phyloP scores from a whole-genome alignment of 2,888 invertebrate species.

The Alsophila aescularia region DNA sequence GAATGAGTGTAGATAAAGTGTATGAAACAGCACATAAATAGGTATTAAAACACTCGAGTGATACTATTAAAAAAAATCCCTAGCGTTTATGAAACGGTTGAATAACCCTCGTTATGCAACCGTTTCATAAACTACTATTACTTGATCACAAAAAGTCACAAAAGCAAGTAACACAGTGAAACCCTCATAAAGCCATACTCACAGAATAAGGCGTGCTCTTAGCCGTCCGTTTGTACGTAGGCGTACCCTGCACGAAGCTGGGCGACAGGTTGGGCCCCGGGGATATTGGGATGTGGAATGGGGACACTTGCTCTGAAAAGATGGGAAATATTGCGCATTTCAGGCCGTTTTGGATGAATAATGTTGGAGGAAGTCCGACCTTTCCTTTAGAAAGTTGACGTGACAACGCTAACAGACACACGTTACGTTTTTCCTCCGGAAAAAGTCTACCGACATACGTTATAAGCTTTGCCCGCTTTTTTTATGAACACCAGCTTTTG shows the following conservation, averaged over 20 bases:
- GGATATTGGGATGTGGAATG: slow-evolving; percentile 74
- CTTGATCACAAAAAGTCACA: slow-evolving; percentile 1
- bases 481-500: too few relatives aligned
- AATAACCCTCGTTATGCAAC: too few relatives aligned
- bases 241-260: slow-evolving; percentile 68
- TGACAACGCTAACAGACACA: not conserved
- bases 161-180: slow-evolving; percentile 8
- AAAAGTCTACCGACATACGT: too few relatives aligned
- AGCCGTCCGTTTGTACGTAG: slow-evolving; percentile 69
- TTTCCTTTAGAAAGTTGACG: not conserved
- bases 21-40: too few relatives aligned
- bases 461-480: too few relatives aligned
- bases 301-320: slow-evolving; percentile 67
- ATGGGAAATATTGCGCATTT: slow-evolving; percentile 20
- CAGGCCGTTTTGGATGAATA: slow-evolving; percentile 12
- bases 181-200: slow-evolving; percentile 43
- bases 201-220: slow-evolving; percentile 77
- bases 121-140: too few relatives aligned
- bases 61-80: not conserved
- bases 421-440: not conserved
- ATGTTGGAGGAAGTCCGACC: not conserved
- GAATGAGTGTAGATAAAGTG: too few relatives aligned
- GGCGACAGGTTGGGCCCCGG: slow-evolving; percentile 71
- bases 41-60: too few relatives aligned
- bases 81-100: not conserved